Percentiles rank a stretch among this genome's conserved stretches.
Evolutionary conservation across 2,888 invertebrate genomes (phyloP).

Genomic region (Idaea dimidiata): DNA sequence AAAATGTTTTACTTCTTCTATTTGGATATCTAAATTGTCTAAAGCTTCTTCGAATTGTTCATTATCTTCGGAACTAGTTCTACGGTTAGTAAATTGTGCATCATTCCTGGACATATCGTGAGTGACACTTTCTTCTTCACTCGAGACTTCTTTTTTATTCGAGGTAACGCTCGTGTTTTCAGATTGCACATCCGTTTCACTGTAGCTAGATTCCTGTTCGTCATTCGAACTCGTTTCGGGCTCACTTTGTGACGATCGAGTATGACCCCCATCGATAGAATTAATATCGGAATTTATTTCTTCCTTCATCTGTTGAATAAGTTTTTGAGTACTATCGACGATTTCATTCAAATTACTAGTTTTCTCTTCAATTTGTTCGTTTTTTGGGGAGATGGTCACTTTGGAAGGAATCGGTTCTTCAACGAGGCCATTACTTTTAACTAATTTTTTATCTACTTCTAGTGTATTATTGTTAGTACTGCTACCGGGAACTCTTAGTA

Average conservation of each 20-base stretch:
- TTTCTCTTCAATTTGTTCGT: slow-evolving; percentile 44
- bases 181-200: slow-evolving; percentile 62
- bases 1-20: slow-evolving; percentile 61
- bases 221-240: slow-evolving; percentile 58
- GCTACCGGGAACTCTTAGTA: too few relatives aligned
- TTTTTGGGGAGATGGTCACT: slow-evolving; percentile 4
- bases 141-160: slow-evolving; percentile 58
- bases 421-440: too few relatives aligned
- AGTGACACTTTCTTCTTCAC: slow-evolving; percentile 41
- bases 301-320: slow-evolving; percentile 84
- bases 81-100: slow-evolving; percentile 29
- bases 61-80: slow-evolving; percentile 73
- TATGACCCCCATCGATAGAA: slow-evolving; percentile 63
- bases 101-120: slow-evolving; percentile 15
- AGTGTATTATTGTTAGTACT: too few relatives aligned
- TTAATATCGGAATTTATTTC: slow-evolving; percentile 83
- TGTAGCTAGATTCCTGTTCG: slow-evolving; percentile 74
- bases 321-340: slow-evolving; percentile 81
- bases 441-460: too few relatives aligned
- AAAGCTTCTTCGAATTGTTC: slow-evolving; percentile 75
- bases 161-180: slow-evolving; percentile 57
- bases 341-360: slow-evolving; percentile 72
- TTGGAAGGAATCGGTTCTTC: too few relatives aligned
- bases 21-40: slow-evolving; percentile 66
- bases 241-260: slow-evolving; percentile 68